Evolutionary conservation across 2,888 invertebrate species (phyloP).

Genomic region (Cenopis cana): DNA sequence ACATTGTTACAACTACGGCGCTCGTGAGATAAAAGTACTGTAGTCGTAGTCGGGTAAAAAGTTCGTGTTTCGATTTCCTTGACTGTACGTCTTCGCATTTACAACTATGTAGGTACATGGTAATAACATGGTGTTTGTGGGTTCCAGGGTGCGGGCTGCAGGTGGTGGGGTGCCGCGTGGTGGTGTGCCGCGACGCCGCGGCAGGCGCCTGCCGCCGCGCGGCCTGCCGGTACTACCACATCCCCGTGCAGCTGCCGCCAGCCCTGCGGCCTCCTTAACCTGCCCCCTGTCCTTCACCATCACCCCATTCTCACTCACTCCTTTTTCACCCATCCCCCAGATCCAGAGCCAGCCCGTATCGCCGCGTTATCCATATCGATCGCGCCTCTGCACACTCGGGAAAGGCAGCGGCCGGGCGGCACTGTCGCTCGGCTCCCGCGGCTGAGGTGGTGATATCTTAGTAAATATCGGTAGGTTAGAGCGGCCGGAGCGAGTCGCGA

Average conservation of each 20-base stretch:
- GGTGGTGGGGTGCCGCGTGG: slow-evolving; percentile 97
- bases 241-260: slow-evolving; percentile 95
- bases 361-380: slow-evolving; percentile 70
- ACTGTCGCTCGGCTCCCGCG: slow-evolving; percentile 65
- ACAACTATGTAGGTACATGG: not conserved
- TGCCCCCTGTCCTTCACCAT: slow-evolving; percentile 55
- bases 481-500: slow-evolving; percentile 56
- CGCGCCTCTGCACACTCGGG: slow-evolving; percentile 76
- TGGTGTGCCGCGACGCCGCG: slow-evolving; percentile 98
- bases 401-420: slow-evolving; percentile 66
- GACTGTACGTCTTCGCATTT: not conserved
- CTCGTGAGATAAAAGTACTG: too few relatives aligned
- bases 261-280: slow-evolving; percentile 85
- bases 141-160: slow-evolving; percentile 96
- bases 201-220: slow-evolving; percentile 97
- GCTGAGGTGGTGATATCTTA: slow-evolving; percentile 71
- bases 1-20: too few relatives aligned
- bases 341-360: slow-evolving; percentile 53
- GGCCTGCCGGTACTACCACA: slow-evolving; percentile 99
- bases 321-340: slow-evolving; percentile 48
- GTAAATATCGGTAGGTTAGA: slow-evolving; percentile 72
- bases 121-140: not conserved
- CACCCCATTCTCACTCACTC: slow-evolving; percentile 44
- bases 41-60: too few relatives aligned
- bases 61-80: too few relatives aligned